Evolutionary conservation across 1,140 invertebrate species (phyloP).

Genomic region (Ips typographus): DNA sequence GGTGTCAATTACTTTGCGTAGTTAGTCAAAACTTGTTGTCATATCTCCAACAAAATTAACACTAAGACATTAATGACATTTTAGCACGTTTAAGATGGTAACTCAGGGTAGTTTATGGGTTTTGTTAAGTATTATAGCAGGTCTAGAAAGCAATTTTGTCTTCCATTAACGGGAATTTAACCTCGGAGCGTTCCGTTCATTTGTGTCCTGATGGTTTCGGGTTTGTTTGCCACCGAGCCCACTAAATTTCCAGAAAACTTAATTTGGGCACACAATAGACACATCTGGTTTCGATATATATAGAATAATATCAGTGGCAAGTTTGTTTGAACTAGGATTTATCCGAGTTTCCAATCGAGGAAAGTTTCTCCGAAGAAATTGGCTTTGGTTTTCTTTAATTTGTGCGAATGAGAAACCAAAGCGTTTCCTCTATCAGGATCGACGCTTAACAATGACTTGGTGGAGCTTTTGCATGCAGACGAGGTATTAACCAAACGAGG

Average conservation of each 20-base stretch:
- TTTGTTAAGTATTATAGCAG: not conserved
- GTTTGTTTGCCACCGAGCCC: conserved; percentile 29
- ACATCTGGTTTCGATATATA: conserved; percentile 36
- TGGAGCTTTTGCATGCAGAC: conserved; percentile 24
- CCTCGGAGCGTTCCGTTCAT: not conserved
- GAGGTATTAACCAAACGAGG: conserved; percentile 27
- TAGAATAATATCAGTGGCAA: conserved; percentile 33
- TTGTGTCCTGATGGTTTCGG: not conserved
- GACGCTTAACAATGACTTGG: conserved; percentile 8
- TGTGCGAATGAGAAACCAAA: not conserved
- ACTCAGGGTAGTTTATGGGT: not conserved
- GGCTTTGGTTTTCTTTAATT: too few species aligned
- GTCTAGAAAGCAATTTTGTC: not conserved
- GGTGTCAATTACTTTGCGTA: not conserved
- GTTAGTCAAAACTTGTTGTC: not conserved
- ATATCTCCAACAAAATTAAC: not conserved
- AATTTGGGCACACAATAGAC: conserved; percentile 39
- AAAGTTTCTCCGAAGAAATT: too few species aligned
- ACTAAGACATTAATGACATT: not conserved
- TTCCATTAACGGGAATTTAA: not conserved
- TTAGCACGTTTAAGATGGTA: not conserved
- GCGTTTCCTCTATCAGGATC: not conserved
- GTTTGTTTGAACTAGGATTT: conserved; percentile 13
- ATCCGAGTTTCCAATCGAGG: too few species aligned
- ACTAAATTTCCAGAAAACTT: conserved; percentile 39